Conservation (phyloP, 2,113 vertebrate genomes). For the Bostrychus sinensis region DNA sequence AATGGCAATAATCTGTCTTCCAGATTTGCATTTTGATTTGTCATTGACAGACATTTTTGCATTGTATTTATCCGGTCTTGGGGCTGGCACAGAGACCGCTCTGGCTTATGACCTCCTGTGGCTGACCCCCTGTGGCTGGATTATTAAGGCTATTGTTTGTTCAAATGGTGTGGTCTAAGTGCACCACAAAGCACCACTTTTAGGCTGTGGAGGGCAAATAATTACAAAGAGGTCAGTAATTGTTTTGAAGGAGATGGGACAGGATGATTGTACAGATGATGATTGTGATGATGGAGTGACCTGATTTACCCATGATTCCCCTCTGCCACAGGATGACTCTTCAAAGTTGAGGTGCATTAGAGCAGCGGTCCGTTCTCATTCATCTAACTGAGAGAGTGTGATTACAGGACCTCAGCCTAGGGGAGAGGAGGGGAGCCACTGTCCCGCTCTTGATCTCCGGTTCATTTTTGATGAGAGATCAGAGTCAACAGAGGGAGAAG, state of each 20-base stretch:
- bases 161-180: constrained; percentile 32
- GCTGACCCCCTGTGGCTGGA: background rate
- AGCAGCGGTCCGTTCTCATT: constrained; percentile 62
- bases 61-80: too few relatives aligned
- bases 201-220: constrained; percentile 41
- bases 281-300: constrained; percentile 42
- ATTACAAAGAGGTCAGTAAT: constrained; percentile 56
- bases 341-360: constrained; percentile 71
- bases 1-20: too few relatives aligned
- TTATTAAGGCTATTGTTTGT: background rate
- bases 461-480: constrained; percentile 78
- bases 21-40: too few relatives aligned
- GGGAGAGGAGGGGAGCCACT: constrained; percentile 62
- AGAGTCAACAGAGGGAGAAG: constrained; percentile 64
- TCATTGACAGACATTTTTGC: too few relatives aligned
- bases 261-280: constrained; percentile 54
- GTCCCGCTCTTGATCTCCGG: constrained; percentile 69
- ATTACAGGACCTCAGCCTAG: constrained; percentile 65
- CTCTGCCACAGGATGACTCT: constrained; percentile 63
- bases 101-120: too few relatives aligned
- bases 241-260: constrained; percentile 28
- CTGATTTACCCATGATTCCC: constrained; percentile 65
- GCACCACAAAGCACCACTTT: constrained; percentile 38
- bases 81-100: too few relatives aligned
- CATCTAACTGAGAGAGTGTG: constrained; percentile 62